phyloP scores from a whole-genome alignment of 2,888 invertebrate genomes.

The Agrypnus murinus region DNA sequence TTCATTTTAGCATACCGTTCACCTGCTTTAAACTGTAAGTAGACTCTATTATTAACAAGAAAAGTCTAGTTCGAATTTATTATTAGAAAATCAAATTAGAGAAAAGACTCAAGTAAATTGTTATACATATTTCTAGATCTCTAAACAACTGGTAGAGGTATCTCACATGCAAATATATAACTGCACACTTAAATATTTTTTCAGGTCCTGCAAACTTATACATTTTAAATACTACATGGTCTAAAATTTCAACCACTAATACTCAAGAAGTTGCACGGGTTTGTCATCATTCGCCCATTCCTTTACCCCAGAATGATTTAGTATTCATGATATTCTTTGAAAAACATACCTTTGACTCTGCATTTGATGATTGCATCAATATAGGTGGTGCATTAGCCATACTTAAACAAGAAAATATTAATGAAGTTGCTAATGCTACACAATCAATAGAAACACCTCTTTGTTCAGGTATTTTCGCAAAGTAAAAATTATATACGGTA shows the following conservation, averaged over 20 bases:
- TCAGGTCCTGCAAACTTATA: too few relatives aligned
- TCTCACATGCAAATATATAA: too few relatives aligned
- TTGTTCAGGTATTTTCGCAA: background rate
- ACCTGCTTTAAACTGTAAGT: too few relatives aligned
- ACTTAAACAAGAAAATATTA: background rate
- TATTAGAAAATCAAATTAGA: too few relatives aligned
- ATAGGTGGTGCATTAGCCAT: background rate
- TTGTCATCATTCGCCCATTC: background rate
- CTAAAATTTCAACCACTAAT: background rate
- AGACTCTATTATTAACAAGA: too few relatives aligned
- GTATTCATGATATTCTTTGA: background rate
- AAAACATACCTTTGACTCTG: background rate
- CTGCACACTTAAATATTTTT: too few relatives aligned
- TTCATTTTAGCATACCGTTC: too few relatives aligned
- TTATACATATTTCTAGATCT: too few relatives aligned
- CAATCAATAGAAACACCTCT: background rate
- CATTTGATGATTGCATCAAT: background rate
- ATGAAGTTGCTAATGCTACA: background rate
- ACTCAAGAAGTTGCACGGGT: background rate
- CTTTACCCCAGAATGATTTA: background rate
- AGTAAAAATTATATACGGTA: too few relatives aligned
- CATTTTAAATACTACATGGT: background rate
- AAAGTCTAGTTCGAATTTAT: too few relatives aligned
- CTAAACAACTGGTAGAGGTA: too few relatives aligned
- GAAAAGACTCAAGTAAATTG: too few relatives aligned